Base-by-base conservation (phyloP, 1,140 invertebrate genomes). In the Fopius arisanus region DNA sequence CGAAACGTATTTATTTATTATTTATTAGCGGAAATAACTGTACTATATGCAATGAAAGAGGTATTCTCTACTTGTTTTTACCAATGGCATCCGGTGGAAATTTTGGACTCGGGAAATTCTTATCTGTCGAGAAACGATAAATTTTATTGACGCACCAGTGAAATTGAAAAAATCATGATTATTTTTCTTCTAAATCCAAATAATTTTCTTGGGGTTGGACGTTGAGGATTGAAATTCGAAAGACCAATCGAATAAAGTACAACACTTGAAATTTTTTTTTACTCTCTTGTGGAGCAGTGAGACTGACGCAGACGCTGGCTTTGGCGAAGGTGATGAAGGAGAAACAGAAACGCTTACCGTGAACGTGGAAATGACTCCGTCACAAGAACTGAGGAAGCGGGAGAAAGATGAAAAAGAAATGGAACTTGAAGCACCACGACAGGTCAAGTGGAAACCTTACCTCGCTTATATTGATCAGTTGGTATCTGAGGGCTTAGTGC, bases 391-490 rank as follows among this genome's bases (percentile, higher is more conserved):
- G 23, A 75, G 70, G 23, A 23, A 51, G 37, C 67, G 78, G 73
- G 76, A 81, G 66, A 78, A 77, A 70, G 68, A 70, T 40, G 69
- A 40, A 23, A 48, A 71, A 28, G 77, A 81, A 74, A 73, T 75
- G 2, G 76, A 80, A 69, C 78, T 78, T 26, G 82, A 82, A 16
- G 70, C 19, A 23, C 71, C 81, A 43, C 80, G 81, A 73, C 71
- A 78, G 65, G 75, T 78, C 14, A 84, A 82, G 75, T 94, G 92
- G 92, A 88, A 90, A 59, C 86, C 89, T 0, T 94, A 94, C 81
- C 87, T 93, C 1, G 83, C 87, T 67, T 90, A 90, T 78, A 83
- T 94, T 4, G 93, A 94, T 84, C 86, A 90, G 70, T 87, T 92
- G 75, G 85, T 93, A 41, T 84, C 89, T 1, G 87, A 90, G 68